Base-by-base conservation (phyloP, 1,140 invertebrate species). In the Amyelois transitella region DNA sequence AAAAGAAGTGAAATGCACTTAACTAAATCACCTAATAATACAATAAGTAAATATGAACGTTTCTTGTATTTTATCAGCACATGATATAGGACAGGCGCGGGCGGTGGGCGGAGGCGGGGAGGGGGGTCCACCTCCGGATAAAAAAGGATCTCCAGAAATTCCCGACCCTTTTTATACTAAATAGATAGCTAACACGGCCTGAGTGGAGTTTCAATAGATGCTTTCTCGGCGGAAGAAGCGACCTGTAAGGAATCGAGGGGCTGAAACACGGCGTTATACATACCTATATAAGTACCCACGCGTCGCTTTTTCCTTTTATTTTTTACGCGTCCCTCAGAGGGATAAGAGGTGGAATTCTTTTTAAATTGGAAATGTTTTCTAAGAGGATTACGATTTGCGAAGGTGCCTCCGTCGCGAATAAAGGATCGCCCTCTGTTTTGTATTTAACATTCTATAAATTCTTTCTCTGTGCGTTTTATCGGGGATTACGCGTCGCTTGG, bases 291-390 rank as follows among this genome's bases (percentile, higher is more conserved):
- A 24, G 17, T 18, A 66, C 66, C 77, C 79, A 77, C 78, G 77
- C 82, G 77, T 65, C 78, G 70, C 79, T 81, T 85, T 86, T 78
- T 76, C 80, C 81, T 85, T 84, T 84, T 83, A 84, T 85, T 84
- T 84, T 84, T 78, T 80, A 77, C 73, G 68, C 79, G 73, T 73
- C 83, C 72, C 75, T 76, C 72, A 51, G 72, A 80, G 76, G 84
- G 81, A 81, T 84, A 79, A 81, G 76, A 81, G 76, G 66, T 72
- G 69, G 80, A 87, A 87, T 87, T 87, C 82, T 87, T 87, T 87
- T 87, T 87, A 86, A 87, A 87, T 87, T 87, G 82, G 84, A 84
- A 87, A 87, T 87, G 84, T 85, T 85, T 85, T 85, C 79, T 86
- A 83, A 87, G 84, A 87, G 84, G 84, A 87, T 87, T 87, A 85